Base-by-base conservation (phyloP, 23 tunicate species). In the Halocynthia roretzi region DNA sequence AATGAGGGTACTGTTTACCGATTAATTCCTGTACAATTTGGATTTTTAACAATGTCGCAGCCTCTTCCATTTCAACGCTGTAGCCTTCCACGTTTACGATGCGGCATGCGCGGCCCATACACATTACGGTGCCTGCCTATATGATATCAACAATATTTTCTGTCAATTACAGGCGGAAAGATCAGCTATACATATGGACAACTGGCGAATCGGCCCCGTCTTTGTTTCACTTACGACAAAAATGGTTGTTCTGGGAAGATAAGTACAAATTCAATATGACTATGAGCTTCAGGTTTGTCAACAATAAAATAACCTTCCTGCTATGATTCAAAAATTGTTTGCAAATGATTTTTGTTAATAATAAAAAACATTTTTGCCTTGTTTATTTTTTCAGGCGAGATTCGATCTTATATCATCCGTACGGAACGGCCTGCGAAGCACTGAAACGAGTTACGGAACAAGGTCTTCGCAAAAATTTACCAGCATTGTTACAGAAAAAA, bases 131-230 rank as follows among this genome's bases (percentile, higher is more conserved):
- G 44, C 44, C 4, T 31, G 44, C 44, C 44, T 31, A 31, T 31
- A 31, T 31, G 4, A 31, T 31, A 31, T 31, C 4, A 31, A 15
- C 17, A 15, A 1, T 60, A n/a, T 18, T n/a, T 60, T 68, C 2
- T 18, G 12, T 71, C 76, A 9, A 15, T n/a, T 10, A 15, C 76
- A 71, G 76, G 6, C 76, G 76, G 50, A 71, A 51, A 71, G 76
- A 71, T 15, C 76, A 71, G 50, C 48, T 5, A 51, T 71, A 71
- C 55, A 52, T 71, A 9, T 71, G 76, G 76, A 71, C 76, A 10
- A 54, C 76, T 15, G 76, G 76, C 11, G 76, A 71, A 71, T 52
- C 76, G 4, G 56, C 76, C 8, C 76, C 76, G 8, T 11, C 76
- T n/a, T 15, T 71, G 12, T 71, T 71, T 71, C 76, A 71, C 55